Conservation (phyloP, 2,797 vertebrate species). For the Alosa sapidissima region DNA sequence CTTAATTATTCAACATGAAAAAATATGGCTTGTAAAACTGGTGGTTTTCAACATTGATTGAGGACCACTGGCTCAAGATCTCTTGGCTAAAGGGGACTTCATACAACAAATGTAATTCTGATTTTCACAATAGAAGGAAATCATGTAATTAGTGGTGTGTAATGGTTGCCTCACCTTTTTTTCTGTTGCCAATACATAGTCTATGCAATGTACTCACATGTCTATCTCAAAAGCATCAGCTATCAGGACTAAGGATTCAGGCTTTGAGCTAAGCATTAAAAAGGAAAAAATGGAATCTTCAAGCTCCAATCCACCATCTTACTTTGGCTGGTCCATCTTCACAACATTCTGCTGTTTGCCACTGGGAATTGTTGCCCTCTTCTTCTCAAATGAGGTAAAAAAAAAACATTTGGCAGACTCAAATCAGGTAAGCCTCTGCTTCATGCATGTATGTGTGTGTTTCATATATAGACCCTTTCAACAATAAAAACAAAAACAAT, state of each 20-base stretch:
- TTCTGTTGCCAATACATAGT: neutral
- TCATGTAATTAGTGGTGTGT: neutral
- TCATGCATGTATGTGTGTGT: no score
- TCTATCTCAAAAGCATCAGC: neutral
- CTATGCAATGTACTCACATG: neutral
- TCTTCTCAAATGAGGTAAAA: neutral
- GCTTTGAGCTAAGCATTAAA: neutral
- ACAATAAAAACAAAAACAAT: no score
- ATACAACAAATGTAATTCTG: neutral
- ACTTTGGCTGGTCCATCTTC: conserved; percentile 45
- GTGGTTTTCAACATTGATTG: no score
- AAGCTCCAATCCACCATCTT: neutral
- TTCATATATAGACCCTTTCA: no score
- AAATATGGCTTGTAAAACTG: no score
- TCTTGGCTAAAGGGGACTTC: neutral
- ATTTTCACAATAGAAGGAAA: neutral
- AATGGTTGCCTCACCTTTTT: neutral
- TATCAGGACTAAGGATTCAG: neutral
- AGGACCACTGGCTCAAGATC: no score
- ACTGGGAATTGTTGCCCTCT: neutral
- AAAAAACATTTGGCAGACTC: no score
- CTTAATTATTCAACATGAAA: no score
- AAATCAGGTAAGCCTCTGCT: neutral
- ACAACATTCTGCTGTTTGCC: conserved; percentile 11
- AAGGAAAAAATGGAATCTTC: neutral